Base-by-base conservation (phyloP, 2,113 vertebrate species). In the Muntiacus reevesi region DNA sequence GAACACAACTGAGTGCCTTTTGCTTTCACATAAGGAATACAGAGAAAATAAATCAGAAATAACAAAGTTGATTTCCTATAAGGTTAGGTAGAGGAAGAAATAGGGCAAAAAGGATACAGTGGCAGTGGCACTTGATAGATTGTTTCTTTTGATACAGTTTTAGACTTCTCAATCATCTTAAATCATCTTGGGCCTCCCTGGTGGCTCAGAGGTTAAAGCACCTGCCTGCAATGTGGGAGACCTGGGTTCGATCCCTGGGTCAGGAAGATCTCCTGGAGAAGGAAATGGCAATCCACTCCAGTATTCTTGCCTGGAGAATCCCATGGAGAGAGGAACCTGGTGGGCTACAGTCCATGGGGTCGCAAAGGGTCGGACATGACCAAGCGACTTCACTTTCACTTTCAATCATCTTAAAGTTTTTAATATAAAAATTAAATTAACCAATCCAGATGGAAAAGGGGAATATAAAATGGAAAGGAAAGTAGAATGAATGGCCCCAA, bases 351-450 rank as follows among this genome's bases (percentile, higher is more conserved):
- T 47, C 47, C 47, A 47, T 12, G 11, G 47, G 47, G 47, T 47
- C 2, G 12, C 47, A 47, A 47, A 47, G 47, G 47, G 47, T 47
- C 47, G 12, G 47, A 47, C 47, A 47, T 12, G 47, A 47, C 47
- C 13, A 12, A 47, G 47, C 2, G 47, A 47, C 47, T 47, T 47
- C 47, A 47, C 47, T 47, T 47, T 12, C 47, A 12, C 47, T 47
- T 47, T 47, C 47, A 92, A 92, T 78, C 43, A 79, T 27, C 12
- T 52, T 92, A 40, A 52, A 54, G 9, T 28, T 54, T 21, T 71
- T 60, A 97, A 81, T 86, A 91, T 28, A 87, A 93, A 90, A 64
- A 82, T 88, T n/a, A 97, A 87, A 71, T 59, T 79, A 74, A 76
- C 13, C 55, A 78, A 52, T 74, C n/a, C 55, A 40, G 30, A 89